Evolutionary conservation across 2,113 vertebrate species (phyloP).

Genomic region (Callithrix jacchus): DNA sequence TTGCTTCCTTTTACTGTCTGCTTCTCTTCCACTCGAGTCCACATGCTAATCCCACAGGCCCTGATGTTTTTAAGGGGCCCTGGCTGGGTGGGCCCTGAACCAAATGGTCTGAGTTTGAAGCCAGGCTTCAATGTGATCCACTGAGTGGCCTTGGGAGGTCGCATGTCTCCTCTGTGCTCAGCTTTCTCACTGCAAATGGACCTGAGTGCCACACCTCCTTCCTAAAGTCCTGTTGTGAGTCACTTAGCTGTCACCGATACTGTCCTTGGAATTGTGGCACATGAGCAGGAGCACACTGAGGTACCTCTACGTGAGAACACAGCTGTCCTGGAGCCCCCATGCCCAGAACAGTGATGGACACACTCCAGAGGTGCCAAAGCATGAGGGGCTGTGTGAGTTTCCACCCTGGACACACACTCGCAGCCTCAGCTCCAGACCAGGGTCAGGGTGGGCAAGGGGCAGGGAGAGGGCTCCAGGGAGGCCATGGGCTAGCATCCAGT

Average conservation of each 20-base stretch:
- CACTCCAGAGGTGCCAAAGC: fast-evolving
- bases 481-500: fast-evolving
- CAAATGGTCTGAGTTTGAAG: neutral
- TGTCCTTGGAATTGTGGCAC: fast-evolving
- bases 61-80: fast-evolving
- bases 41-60: fast-evolving
- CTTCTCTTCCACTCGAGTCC: neutral
- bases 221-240: fast-evolving
- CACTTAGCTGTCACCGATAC: fast-evolving
- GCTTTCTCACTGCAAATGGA: fast-evolving
- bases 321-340: fast-evolving
- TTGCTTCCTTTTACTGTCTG: too few species aligned
- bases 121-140: fast-evolving
- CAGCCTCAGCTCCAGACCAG: neutral
- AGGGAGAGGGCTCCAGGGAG: fast-evolving
- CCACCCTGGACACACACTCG: too few species aligned
- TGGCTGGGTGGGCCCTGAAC: too few species aligned
- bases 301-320: too few species aligned
- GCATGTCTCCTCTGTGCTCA: too few species aligned
- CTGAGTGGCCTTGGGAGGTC: neutral
- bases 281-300: neutral
- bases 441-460: fast-evolving
- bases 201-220: fast-evolving
- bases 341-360: fast-evolving
- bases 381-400: fast-evolving